Base-by-base conservation (phyloP, 1,140 invertebrate species). In the Harlomillsia oculata region DNA sequence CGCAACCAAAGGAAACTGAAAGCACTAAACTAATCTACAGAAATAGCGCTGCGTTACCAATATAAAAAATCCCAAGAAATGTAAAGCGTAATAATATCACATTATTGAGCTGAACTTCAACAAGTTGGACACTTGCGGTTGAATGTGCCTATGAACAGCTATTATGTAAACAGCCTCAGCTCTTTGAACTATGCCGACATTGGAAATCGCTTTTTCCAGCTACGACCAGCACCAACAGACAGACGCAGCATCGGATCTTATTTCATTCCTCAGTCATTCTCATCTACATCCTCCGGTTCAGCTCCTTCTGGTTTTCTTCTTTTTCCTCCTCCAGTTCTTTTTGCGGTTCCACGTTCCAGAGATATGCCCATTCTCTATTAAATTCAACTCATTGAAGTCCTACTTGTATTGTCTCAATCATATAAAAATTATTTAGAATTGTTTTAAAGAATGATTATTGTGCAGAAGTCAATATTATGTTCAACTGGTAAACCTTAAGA, bases 61-160 rank as follows among this genome's bases (percentile, higher is more conserved):
- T n/a, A 34, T 34, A 34, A 8, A 34, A 8, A 34, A n/a, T 34
- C 8, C n/a, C 8, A 8, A 32, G 5, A 8, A 28, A 30, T 49
- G 45, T n/a, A 29, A n/a, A 25, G 18, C 26, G 21, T 16, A 32
- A 48, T 29, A 13, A 26, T 48, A 32, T 48, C 21, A 28, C 32
- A 30, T 37, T 51, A 23, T 51, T 51, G 49, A 51, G 37, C 37
- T 39, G 49, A 51, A 50, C 46, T 43, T 55, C 40, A 57, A 50
- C 48, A 57, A 48, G 55, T 51, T 48, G 55, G 55, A 57, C 46
- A 50, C 46, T 57, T 57, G 55, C 46, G 55, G 55, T 57, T 57
- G 53, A 54, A 56, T 56, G 55, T 48, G 55, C 55, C 55, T 39
- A 51, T 57, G 55, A 57, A 48, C 55, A 50, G 30, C 53, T 56